phyloP scores from a whole-genome alignment of 2,888 invertebrate genomes.

The Netelia inedita region DNA sequence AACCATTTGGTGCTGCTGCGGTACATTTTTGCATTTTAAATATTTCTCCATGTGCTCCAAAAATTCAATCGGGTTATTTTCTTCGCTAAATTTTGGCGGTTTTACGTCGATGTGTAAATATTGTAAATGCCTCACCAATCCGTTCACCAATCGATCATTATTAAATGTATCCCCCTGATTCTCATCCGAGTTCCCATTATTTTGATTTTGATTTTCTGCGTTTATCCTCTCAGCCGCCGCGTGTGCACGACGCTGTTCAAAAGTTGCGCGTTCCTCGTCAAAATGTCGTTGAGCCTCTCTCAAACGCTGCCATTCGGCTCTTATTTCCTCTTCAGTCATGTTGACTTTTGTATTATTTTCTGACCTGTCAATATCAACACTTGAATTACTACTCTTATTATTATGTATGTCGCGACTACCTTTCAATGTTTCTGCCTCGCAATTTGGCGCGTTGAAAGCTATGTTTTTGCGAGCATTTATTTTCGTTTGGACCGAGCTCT shows the following conservation, averaged over 20 bases:
- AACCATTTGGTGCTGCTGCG: conserved; percentile 22
- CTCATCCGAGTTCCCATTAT: neutral
- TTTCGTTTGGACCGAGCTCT: neutral
- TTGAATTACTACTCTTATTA: neutral
- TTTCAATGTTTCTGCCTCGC: neutral
- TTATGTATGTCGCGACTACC: neutral
- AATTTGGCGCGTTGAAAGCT: neutral
- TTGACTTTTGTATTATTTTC: neutral
- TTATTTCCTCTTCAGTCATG: neutral
- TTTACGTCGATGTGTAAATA: neutral
- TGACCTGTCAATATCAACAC: neutral
- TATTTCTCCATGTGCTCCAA: neutral
- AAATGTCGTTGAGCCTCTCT: conserved; percentile 7
- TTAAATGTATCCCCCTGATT: neutral
- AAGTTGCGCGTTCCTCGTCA: neutral
- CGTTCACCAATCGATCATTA: conserved; percentile 21
- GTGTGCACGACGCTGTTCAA: neutral
- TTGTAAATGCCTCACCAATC: conserved; percentile 1
- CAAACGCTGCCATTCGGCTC: conserved; percentile 15
- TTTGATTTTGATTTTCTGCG: neutral
- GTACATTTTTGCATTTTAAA: conserved; percentile 20
- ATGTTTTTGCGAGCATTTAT: neutral
- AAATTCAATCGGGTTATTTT: neutral
- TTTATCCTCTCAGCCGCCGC: neutral
- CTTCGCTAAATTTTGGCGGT: neutral